Base-by-base conservation (phyloP, 2,888 invertebrate species). In the Thecocarcelia acutangulata region DNA sequence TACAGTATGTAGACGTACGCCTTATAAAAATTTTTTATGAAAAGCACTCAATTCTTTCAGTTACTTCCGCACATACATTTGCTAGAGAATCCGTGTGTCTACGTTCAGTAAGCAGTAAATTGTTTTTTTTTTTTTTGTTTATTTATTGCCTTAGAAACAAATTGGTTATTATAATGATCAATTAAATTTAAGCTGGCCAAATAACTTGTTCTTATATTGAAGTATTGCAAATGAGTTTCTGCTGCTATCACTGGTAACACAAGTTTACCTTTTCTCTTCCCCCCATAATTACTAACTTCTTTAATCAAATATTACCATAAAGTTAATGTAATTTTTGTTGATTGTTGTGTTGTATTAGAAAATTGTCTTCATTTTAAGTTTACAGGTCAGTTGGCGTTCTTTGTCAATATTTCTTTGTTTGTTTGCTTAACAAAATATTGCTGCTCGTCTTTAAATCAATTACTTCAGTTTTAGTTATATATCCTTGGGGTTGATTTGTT, bases 401-500 rank as follows among this genome's bases (percentile, higher is more conserved):
- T 58, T 58, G 48, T 46, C 17, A 64, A 17, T 56, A 37, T 12
- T 15, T 40, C 6, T 42, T 9, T 11, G 21, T 21, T n/a, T n/a
- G 50, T 37, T 21, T 11, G 33, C 33, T 33, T 19, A 37, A 46
- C 56, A 58, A 69, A 58, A 46, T 50, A 21, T 46, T 61, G 4
- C 54, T 69, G 61, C 52, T 24, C 44, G 11, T 28, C 9, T 19
- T 46, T 37, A 56, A 63, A 28, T 68, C 50, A 76, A 69, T 69
- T 69, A 46, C 54, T 69, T 76, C 44, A 1, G 46, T 63, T 61
- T 76, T 37, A 1, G 46, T 54, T 52, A n/a, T 40, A 4, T 58
- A 17, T 40, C 72, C 72, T 68, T 19, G 8, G 37, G 72, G 48
- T 46, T 52, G 13, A 37, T 52, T 64, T 68, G 72, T 46, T 78